Base-by-base conservation (phyloP, 2,797 vertebrate species). In the Limnodromus scolopaceus region DNA sequence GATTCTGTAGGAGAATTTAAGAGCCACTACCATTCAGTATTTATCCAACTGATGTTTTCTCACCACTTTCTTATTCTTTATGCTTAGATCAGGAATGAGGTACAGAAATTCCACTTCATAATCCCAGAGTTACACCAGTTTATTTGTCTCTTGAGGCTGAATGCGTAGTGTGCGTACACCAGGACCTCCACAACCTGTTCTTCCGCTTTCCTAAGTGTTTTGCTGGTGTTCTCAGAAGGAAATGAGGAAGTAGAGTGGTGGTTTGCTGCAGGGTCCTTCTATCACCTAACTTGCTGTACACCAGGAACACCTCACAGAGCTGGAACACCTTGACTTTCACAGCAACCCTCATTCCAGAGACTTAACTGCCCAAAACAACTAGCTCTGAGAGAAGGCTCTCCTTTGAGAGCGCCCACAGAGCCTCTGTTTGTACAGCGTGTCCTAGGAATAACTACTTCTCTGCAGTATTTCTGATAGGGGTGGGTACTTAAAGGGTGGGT, bases 201-300 rank as follows among this genome's bases (percentile, higher is more conserved):
- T 39, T 70, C 1, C 0, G 32, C 22, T 17, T 28, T 20, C 22
- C 9, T 3, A 6, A 43, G 22, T 4, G 41, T 74, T 77, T 22
- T 27, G 11, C 3, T 0, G 2, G 18, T 19, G 53, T 12, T 71
- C 16, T 54, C 1, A 0, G 55, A 6, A 36, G 32, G 53, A 53
- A 38, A 9, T 1, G 1, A 2, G 25, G 10, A n/a, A 34, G 4
- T 2, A 13, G 20, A 1, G 0, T 5, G 6, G 34, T 1, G 10
- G 4, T 27, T 53, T 65, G 70, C 70, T 22, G 11, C 28, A 66
- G 61, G 9, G 24, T 7, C 51, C 34, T 39, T 32, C 38, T 12
- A 1, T 10, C 2, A 0, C 15, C 0, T 60, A 38, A 13, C 23
- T 13, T 28, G 22, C 65, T 14, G 13, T 20, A 13, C 5, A 1